Conservation (phyloP, 2,888 invertebrate species). For the Aphrophora alni region DNA sequence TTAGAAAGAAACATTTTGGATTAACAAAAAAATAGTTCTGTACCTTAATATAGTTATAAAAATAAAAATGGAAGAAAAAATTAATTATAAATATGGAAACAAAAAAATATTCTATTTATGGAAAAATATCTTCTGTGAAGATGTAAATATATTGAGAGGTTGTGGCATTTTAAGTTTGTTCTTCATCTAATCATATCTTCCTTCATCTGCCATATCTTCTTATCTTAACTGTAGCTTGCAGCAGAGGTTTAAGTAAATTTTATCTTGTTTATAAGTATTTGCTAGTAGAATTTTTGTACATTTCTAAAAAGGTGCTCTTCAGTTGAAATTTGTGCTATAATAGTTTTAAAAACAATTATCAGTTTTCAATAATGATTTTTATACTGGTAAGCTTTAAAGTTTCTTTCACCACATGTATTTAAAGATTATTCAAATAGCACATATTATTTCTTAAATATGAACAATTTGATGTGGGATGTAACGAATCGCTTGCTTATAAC, state of each 20-base stretch:
- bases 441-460: no score
- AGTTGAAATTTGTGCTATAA: no score
- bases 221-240: conserved; percentile 23
- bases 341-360: no score
- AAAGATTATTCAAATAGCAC: no score
- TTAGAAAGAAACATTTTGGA: conserved; percentile 27
- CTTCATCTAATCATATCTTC: neutral
- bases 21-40: conserved; percentile 21
- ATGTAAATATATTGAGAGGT: conserved; percentile 17
- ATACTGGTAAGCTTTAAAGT: no score
- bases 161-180: neutral
- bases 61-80: conserved; percentile 30
- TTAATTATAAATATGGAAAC: conserved; percentile 23
- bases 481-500: no score
- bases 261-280: neutral
- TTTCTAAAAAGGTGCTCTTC: no score
- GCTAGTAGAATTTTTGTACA: neutral
- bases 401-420: no score
- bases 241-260: neutral
- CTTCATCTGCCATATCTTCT: conserved; percentile 28
- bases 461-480: no score
- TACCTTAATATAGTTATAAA: conserved; percentile 30
- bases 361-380: no score
- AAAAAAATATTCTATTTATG: conserved; percentile 30
- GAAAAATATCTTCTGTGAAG: conserved; percentile 36